Percentiles rank a stretch among this genome's conserved stretches.
These are phyloP conservation scores for Phyllostomus hastatus DNA, from an alignment of 2,113 vertebrate genomes.

Conservation along the genomic window DNA sequence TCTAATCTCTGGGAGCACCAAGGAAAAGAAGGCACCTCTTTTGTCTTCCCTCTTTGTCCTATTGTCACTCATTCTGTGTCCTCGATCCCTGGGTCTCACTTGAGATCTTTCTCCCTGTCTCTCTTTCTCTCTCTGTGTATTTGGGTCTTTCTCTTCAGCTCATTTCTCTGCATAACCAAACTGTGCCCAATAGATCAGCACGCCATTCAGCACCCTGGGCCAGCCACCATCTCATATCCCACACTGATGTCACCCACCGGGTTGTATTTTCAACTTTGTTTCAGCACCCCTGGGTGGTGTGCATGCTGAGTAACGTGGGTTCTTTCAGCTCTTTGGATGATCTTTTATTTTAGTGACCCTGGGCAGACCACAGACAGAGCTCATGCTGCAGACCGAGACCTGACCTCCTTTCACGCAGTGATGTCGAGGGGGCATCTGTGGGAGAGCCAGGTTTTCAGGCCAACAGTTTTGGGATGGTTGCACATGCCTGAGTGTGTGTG, in stretches of 20 bases:
- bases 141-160: slow-evolving; percentile 4
- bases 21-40: neutral
- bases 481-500: neutral
- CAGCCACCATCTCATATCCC: neutral
- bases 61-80: neutral
- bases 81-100: neutral
- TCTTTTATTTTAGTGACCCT: slow-evolving; percentile 67
- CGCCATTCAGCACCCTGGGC: neutral
- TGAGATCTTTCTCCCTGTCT: neutral
- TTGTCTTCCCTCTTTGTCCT: slow-evolving; percentile 31
- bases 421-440: slow-evolving; percentile 7
- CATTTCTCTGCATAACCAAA: neutral
- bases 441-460: slow-evolving; percentile 41
- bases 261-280: slow-evolving; percentile 57
- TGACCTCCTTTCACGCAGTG: slow-evolving; percentile 67
- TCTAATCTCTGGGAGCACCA: neutral
- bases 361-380: slow-evolving; percentile 62
- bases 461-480: slow-evolving; percentile 20
- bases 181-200: accelerated
- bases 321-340: slow-evolving; percentile 54
- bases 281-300: slow-evolving; percentile 9
- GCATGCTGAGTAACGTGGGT: slow-evolving; percentile 15
- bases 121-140: neutral
- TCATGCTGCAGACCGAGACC: slow-evolving; percentile 48
- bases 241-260: neutral